Evolutionary conservation across 2,888 invertebrate species (phyloP), one percentile per base, ranked within the genome.

Genomic region (Ophioninae sp.): DNA sequence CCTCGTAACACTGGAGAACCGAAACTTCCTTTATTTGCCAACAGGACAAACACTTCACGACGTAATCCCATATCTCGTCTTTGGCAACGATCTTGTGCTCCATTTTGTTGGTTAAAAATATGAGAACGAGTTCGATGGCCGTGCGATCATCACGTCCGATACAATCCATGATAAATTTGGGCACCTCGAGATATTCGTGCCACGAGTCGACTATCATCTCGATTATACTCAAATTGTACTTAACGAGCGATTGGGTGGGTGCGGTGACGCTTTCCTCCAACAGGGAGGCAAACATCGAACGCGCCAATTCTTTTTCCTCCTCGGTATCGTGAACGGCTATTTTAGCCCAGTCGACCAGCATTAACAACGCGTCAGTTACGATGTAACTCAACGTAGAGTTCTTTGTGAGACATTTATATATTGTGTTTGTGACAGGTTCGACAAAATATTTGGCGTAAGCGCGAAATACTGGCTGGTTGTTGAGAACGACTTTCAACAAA

Each of bases 401-500:
- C 8, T 93, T 94, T 41, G 93, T 92, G 79, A 94, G 92, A 85
- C 93, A 93, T 76, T 91, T 90, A 6, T 91, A 88, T 3, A 94
- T 87, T 61, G 93, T 90, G 62, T 92, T 89, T 72, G 94, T 92
- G 56, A 96, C 89, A 0, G 95, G 94, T 30, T 90, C 89, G 61
- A 95, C 89, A 89, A 95, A 94, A 85, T 91, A 93, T 77, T 91
- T 92, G 0, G 93, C 93, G 85, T 93, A 94, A 3, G 92, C 89
- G 41, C 92, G 90, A 82, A 95, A 94, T 2, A 93, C 89, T 7
- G 92, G 86, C 41, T 92, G 88, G 90, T 94, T 94, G 89, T 96
- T 96, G 57, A 95, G 92, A 21, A 96, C 93, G 0, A 96, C 92
- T 90, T 95, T 95, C 3, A 95, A 92, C 72, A 96, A 91, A 88